Conservation (phyloP, 2,113 vertebrate genomes). For the Myxocyprinus asiaticus region DNA sequence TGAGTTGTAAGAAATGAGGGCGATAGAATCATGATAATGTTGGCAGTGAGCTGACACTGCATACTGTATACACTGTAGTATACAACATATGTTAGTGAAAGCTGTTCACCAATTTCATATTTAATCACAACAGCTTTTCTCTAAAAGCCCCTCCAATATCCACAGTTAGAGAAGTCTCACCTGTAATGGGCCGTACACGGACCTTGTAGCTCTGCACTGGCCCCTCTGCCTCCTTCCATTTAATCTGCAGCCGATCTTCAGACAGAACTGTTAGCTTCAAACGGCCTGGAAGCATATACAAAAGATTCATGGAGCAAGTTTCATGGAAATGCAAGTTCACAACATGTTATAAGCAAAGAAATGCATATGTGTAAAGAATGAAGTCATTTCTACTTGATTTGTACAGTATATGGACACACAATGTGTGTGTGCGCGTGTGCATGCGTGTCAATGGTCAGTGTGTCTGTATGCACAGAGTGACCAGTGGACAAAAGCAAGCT, state of each 20-base stretch:
- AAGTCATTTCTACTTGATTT: not conserved
- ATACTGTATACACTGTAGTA: too few species aligned
- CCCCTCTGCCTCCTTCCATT: slow-evolving; percentile 88
- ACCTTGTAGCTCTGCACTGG: slow-evolving; percentile 86
- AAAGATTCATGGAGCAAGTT: slow-evolving; percentile 5
- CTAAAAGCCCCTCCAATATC: too few species aligned
- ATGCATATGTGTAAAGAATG: too few species aligned
- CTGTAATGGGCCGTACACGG: slow-evolving; percentile 86
- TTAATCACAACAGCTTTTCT: not conserved
- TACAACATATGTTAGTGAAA: not conserved
- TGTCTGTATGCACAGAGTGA: too few species aligned
- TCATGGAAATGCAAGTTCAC: slow-evolving; percentile 2
- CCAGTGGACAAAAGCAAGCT: slow-evolving; percentile 45
- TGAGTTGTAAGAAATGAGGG: too few species aligned
- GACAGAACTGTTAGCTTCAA: slow-evolving; percentile 86
- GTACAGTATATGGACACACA: not conserved
- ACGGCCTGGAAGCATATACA: slow-evolving; percentile 62
- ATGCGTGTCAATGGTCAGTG: too few species aligned
- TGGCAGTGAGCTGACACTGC: too few species aligned
- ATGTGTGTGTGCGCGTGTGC: not conserved
- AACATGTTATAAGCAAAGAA: slow-evolving; percentile 15
- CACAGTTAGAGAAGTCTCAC: slow-evolving; percentile 63
- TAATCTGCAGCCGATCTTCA: slow-evolving; percentile 91
- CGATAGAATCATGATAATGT: too few species aligned
- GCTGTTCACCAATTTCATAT: not conserved